Base-by-base conservation (phyloP, 2,797 vertebrate species). In the Hemitrygon akajei region DNA sequence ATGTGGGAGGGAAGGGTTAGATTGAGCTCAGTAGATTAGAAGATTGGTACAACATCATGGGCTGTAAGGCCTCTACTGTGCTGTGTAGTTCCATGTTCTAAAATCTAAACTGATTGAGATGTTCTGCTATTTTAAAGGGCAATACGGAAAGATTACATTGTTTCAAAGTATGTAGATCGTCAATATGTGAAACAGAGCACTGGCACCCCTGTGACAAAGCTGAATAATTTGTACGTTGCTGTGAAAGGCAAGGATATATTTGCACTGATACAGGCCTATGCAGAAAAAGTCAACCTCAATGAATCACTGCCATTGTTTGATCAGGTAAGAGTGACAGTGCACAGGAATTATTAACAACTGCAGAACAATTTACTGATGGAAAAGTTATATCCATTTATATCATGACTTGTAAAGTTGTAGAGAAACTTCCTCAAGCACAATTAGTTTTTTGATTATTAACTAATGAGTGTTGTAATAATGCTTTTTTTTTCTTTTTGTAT, bases 111-210 rank as follows among this genome's bases (percentile, higher is more conserved):
- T 93, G 34, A 93, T 69, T 37, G 63, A 89, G n/a, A 37, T 93
- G 25, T 81, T 81, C 34, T 40, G 63, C 71, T 84, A 27, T 75
- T 94, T 94, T 89, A 77, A 86, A 97, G 97, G 96, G 86, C 79
- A 22, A 94, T 94, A 82, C 95, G 95, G 80, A 97, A 97, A 94
- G 95, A 96, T 30, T 98, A 97, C 95, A 98, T 98, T 93, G 86
- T 97, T 95, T 97, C 96, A 1, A 98, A 98, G 94, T 98, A 98
- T 27, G 95, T 97, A 40, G 96, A 97, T 12, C 95, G 96, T 95
- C 95, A 97, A 93, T 98, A 97, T 91, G 97, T 96, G 91, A 96
- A 95, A 94, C 96, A 95, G 84, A 96, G 95, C 66, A 94, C 95
- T 69, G 94, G 94, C 93, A 96, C 96, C 0, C 30, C 95, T 2